A percentile compares a stretch with the other conserved stretches of the same genome.
These are phyloP conservation scores for Percina caprodes DNA, from an alignment of 2,113 vertebrate species.

Conservation along the genomic window DNA sequence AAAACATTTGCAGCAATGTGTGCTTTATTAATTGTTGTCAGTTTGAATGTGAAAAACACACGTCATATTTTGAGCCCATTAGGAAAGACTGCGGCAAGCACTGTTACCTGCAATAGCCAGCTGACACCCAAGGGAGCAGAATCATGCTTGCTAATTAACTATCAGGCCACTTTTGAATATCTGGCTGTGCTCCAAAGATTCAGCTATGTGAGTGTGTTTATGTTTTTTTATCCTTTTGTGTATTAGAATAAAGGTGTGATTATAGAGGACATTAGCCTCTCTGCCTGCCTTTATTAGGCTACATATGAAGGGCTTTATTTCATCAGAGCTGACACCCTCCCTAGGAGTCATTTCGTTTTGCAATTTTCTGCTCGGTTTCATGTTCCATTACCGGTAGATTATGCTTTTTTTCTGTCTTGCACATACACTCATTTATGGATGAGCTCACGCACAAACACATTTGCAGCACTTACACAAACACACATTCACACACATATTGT, in stretches of 20 bases:
- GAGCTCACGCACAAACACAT: slow-evolving; percentile 69
- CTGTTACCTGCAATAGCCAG: not conserved
- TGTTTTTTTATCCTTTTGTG: slow-evolving; percentile 23
- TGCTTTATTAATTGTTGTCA: slow-evolving; percentile 7
- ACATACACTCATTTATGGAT: slow-evolving; percentile 68
- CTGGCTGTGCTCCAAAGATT: not conserved
- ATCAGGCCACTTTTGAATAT: slow-evolving; percentile 36
- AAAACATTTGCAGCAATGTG: not conserved
- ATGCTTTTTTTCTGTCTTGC: slow-evolving; percentile 66
- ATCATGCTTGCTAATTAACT: slow-evolving; percentile 19
- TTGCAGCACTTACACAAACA: slow-evolving; percentile 36
- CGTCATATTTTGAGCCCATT: not conserved
- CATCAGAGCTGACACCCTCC: slow-evolving; percentile 71
- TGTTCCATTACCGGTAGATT: slow-evolving; percentile 80
- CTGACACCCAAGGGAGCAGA: slow-evolving; percentile 23
- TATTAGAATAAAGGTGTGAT: slow-evolving; percentile 65
- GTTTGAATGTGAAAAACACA: slow-evolving; percentile 9
- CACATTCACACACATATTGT: slow-evolving; percentile 42
- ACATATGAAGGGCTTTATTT: slow-evolving; percentile 75
- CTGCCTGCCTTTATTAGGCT: slow-evolving; percentile 67
- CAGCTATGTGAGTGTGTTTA: not conserved
- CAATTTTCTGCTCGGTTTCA: slow-evolving; percentile 85
- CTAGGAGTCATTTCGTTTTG: slow-evolving; percentile 78
- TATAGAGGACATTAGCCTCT: slow-evolving; percentile 58
- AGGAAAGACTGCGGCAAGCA: not conserved